Evolutionary conservation across 2,888 invertebrate species (phyloP).

Genomic region (Congeria kusceri): DNA sequence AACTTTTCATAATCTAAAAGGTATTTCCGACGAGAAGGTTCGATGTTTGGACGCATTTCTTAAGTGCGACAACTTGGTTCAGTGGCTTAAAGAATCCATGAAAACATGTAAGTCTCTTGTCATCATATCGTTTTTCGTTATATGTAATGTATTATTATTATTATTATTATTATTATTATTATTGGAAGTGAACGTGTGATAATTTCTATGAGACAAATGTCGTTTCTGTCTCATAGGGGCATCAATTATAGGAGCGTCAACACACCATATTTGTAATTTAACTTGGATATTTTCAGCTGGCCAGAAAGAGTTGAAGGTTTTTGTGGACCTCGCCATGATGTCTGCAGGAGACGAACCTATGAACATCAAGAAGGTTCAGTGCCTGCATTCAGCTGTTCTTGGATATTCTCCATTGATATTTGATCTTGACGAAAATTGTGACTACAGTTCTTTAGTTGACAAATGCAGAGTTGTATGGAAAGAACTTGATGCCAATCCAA

Average conservation of each 20-base stretch:
- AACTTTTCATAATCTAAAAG: conserved; percentile 51
- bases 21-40: conserved; percentile 50
- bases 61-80: conserved; percentile 62
- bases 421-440: conserved; percentile 68
- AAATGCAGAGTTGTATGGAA: conserved; percentile 77
- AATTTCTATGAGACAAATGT: too few relatives aligned
- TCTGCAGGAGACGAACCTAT: conserved; percentile 77
- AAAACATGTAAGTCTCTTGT: conserved; percentile 37
- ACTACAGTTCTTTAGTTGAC: conserved; percentile 68
- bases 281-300: conserved; percentile 55
- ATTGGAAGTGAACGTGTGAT: too few relatives aligned
- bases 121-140: too few relatives aligned
- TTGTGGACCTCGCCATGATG: conserved; percentile 81
- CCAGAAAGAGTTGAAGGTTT: conserved; percentile 74
- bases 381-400: conserved; percentile 79
- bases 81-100: conserved; percentile 72
- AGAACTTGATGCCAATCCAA: conserved; percentile 70
- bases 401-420: conserved; percentile 83
- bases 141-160: too few relatives aligned
- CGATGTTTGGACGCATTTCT: conserved; percentile 65
- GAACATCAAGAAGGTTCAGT: conserved; percentile 78
- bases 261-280: not conserved
- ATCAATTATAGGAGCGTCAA: too few relatives aligned
- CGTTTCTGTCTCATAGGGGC: too few relatives aligned
- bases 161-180: too few relatives aligned